phyloP scores from a whole-genome alignment of 2,797 vertebrate genomes.

The Sebastes steindachneri region DNA sequence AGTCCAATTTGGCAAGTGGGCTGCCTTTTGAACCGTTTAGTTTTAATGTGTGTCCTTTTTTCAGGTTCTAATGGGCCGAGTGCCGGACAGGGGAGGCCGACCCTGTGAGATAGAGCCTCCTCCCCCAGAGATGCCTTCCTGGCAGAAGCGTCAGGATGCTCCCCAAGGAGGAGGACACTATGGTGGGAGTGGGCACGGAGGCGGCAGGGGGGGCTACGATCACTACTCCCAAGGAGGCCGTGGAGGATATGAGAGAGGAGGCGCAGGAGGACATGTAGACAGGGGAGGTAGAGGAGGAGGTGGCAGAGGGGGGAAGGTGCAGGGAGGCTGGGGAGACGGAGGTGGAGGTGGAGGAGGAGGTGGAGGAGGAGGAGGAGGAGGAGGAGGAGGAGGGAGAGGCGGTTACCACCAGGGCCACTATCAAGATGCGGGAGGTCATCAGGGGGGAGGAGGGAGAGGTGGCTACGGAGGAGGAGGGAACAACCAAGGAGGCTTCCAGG shows the following conservation, averaged over 20 bases:
- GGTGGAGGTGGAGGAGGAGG: constrained; percentile 14
- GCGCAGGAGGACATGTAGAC: constrained; percentile 82
- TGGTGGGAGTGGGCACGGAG: constrained; percentile 74
- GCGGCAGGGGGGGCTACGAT: constrained; percentile 83
- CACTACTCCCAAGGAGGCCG: constrained; percentile 82
- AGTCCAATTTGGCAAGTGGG: not conserved
- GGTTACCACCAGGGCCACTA: constrained; percentile 80
- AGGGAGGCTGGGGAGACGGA: constrained; percentile 84
- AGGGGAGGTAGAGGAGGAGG: constrained; percentile 74
- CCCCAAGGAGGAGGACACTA: constrained; percentile 87
- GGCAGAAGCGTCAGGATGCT: constrained; percentile 96
- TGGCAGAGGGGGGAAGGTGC: constrained; percentile 81
- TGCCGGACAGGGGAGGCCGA: constrained; percentile 96
- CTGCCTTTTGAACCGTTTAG: not conserved
- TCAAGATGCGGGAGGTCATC: constrained; percentile 70
- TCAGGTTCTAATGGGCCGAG: constrained; percentile 96
- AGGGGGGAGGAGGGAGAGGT: constrained; percentile 66
- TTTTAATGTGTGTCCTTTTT: not conserved
- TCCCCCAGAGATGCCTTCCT: constrained; percentile 97
- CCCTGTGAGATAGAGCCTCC: constrained; percentile 97
- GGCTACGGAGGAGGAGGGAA: constrained; percentile 81
- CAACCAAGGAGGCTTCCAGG: constrained; percentile 87
- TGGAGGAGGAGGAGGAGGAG: no score
- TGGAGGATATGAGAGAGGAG: constrained; percentile 86
- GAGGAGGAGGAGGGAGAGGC: constrained; percentile 12